Base-by-base conservation (phyloP, 2,888 invertebrate genomes). In the Strigamia transsilvanica region DNA sequence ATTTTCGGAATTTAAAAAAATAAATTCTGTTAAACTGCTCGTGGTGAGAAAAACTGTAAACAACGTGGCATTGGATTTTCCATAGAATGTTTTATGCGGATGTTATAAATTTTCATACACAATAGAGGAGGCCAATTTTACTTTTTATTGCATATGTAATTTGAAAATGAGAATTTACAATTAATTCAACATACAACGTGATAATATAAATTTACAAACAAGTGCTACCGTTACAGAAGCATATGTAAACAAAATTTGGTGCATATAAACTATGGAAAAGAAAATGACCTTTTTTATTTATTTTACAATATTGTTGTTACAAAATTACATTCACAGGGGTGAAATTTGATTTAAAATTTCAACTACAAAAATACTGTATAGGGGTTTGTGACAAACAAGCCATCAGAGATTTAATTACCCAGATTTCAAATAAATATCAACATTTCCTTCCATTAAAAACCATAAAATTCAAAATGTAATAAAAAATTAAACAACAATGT, bases 271-370 rank as follows among this genome's bases (percentile, higher is more conserved):
- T 18, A 34, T 5, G 7, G 10, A 46, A 46, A 66, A 66, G 27
- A 32, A 66, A 66, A 66, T 66, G 66, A 66, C 66, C 27, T 66
- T 66, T 27, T 66, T 27, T 10, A 23, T 66, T 23, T 66, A 66
- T 32, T 66, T 66, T 66, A 66, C 66, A 66, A 66, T 66, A 66
- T 27, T 32, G 23, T 66, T 12, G 66, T 66, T 34, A 66, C 66
- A 66, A 66, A 66, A 66, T 66, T 66, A 66, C 66, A 66, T 27
- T 23, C 66, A 66, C 66, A 27, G 66, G 66, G 66, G 66, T 66
- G 66, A 66, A 27, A 27, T 66, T 66, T 27, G 7, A 6, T 15
- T 66, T 66, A 66, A 66, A 66, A 66, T 66, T 34, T 7, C 32
- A 23, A 27, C 66, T 66, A 66, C 66, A 66, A 66, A 66, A 66